Evolutionary conservation across 2,888 invertebrate genomes (phyloP), one percentile per base, ranked within the genome.

Genomic region (Diaprepes abbreviatus): DNA sequence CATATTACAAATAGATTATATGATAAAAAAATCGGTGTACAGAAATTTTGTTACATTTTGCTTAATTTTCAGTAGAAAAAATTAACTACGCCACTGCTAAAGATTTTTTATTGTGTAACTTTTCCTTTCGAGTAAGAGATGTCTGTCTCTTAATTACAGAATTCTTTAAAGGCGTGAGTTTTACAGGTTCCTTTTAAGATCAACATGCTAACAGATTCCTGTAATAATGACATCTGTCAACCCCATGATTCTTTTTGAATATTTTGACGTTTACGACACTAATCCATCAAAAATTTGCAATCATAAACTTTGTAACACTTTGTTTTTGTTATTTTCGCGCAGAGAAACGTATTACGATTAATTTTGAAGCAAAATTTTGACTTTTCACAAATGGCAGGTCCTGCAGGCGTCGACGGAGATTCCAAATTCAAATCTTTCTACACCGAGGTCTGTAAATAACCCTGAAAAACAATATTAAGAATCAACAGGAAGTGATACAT

Each of bases 351-450:
- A 14, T 0, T 1, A 38, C 4, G 14, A 12, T 14, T n/a, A 28
- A 9, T 6, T 28, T 31, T 31, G 6, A 17, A 28, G 17, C 7
- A n/a, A 35, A 12, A 43, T 21, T 55, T 19, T 1, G 21, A 55
- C 7, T 2, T 7, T 50, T 24, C 14, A 28, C n/a, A 43, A 28
- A 50, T 50, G 48, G 48, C 48, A 50, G 48, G 48, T 0, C 14
- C 16, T 57, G 52, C 60, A 19, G 68, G 83, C 64, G 81, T 83
- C 75, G 83, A 85, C 70, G 90, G 89, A 79, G 91, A 89, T 75
- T n/a, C n/a, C n/a, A 90, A 90, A 73, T 94, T 94, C 81, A 91
- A 93, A 78, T 92, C 90, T 76, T 95, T 94, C 84, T 94, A 94
- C 81, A 87, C 91, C 6, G 94, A 94, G 90, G 94, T 93, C 88